Percentiles rank a stretch among this genome's conserved stretches.
These are phyloP conservation scores for Calidris pugnax DNA, from an alignment of 2,113 vertebrate genomes.

Conservation along the genomic window DNA sequence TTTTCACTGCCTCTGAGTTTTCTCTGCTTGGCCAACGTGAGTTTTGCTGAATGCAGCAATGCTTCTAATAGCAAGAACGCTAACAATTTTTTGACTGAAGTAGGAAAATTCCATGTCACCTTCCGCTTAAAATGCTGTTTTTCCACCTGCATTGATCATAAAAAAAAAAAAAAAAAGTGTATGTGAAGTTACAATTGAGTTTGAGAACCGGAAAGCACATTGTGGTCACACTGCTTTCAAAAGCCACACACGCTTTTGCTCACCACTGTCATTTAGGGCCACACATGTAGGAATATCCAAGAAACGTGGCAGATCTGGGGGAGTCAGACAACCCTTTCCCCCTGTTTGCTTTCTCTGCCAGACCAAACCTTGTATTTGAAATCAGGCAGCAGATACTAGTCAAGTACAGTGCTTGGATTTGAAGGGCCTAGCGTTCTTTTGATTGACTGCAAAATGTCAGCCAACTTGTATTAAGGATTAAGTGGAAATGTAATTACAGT, in stretches of 20 bases:
- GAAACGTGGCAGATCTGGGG: neutral
- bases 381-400: neutral
- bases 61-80: neutral
- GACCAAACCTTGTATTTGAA: neutral
- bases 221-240: neutral
- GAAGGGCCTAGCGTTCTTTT: neutral
- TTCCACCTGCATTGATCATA: neutral
- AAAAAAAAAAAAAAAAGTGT: neutral
- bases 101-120: neutral
- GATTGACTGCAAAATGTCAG: neutral
- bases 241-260: neutral
- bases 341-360: neutral
- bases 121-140: neutral
- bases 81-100: neutral
- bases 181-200: neutral
- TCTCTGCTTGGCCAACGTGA: neutral
- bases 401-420: neutral
- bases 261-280: neutral
- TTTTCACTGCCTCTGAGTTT: neutral
- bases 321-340: neutral
- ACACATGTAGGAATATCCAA: neutral
- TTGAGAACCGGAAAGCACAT: neutral
- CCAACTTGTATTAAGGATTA: neutral
- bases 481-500: slow-evolving; percentile 27
- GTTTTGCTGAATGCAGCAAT: neutral